Percentiles rank a stretch among this genome's conserved stretches.
phyloP scores from a whole-genome alignment of 2,888 invertebrate genomes.

The Trissolcus japonicus region DNA sequence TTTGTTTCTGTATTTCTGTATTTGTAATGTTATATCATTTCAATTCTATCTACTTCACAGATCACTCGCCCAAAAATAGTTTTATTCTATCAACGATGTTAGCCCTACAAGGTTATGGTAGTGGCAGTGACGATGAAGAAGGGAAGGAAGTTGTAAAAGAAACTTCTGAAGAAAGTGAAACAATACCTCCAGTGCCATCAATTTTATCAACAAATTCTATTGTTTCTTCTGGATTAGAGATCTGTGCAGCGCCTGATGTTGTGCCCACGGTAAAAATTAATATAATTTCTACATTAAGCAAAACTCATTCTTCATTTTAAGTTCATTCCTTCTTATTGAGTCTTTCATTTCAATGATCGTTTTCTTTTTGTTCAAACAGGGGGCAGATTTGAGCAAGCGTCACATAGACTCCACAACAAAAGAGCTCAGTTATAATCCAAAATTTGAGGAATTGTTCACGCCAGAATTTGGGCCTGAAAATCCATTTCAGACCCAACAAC shows the following conservation, averaged over 20 bases:
- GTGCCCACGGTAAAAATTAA: slow-evolving; percentile 87
- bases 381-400: slow-evolving; percentile 82
- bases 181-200: background rate
- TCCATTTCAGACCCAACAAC: slow-evolving; percentile 94
- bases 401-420: slow-evolving; percentile 87
- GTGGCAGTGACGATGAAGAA: slow-evolving; percentile 8
- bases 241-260: slow-evolving; percentile 90
- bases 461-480: slow-evolving; percentile 94
- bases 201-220: slow-evolving; percentile 76
- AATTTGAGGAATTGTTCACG: slow-evolving; percentile 95
- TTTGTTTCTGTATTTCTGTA: no score
- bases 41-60: no score
- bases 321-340: background rate
- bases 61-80: no score
- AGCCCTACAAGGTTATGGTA: slow-evolving; percentile 11
- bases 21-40: no score
- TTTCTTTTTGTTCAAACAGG: slow-evolving; percentile 77
- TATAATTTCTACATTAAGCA: no score
- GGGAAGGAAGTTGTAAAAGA: background rate
- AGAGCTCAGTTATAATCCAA: slow-evolving; percentile 93
- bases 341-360: background rate
- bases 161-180: background rate
- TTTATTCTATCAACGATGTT: slow-evolving; percentile 1
- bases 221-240: slow-evolving; percentile 81
- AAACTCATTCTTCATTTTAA: no score